Percentiles rank a stretch among this genome's conserved stretches.
phyloP scores from a whole-genome alignment of 2,797 vertebrate species.

The Hippopotamyrus pictus region DNA sequence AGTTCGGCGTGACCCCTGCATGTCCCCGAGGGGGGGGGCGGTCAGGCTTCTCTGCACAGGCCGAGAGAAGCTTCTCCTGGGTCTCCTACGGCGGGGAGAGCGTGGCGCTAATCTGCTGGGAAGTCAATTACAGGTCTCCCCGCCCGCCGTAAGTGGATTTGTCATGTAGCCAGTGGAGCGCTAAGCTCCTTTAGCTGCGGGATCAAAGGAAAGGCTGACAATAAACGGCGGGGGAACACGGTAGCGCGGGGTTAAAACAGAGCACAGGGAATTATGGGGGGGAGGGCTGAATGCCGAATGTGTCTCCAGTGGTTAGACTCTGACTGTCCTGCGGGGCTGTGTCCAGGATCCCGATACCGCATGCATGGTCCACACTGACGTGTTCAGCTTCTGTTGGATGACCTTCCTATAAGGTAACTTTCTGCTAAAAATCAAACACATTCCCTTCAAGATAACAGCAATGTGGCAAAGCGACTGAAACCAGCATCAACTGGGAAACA shows the following conservation, averaged over 20 bases:
- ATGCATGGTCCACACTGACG: not conserved
- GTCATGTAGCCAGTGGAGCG: constrained; percentile 56
- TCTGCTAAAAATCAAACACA: not conserved
- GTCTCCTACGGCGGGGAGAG: not conserved
- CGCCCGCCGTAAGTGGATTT: constrained; percentile 61
- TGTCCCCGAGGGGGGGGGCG: not conserved
- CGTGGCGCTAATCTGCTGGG: constrained; percentile 49
- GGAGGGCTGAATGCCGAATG: not conserved
- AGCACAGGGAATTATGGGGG: not conserved
- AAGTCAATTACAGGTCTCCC: constrained; percentile 46
- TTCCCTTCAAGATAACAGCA: not conserved
- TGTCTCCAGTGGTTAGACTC: not conserved
- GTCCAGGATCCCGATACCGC: not conserved
- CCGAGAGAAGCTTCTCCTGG: not conserved
- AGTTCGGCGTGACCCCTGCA: not conserved
- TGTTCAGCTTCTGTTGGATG: not conserved
- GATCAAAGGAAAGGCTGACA: constrained; percentile 1
- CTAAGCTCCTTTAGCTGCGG: constrained; percentile 52
- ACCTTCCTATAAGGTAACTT: not conserved
- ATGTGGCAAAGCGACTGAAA: not conserved
- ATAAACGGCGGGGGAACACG: not conserved
- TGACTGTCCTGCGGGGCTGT: not conserved
- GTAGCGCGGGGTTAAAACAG: not conserved
- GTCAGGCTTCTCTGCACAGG: not conserved
- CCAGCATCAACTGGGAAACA: not conserved